phyloP scores from a whole-genome alignment of 2,888 invertebrate species.

The Pecten maximus region DNA sequence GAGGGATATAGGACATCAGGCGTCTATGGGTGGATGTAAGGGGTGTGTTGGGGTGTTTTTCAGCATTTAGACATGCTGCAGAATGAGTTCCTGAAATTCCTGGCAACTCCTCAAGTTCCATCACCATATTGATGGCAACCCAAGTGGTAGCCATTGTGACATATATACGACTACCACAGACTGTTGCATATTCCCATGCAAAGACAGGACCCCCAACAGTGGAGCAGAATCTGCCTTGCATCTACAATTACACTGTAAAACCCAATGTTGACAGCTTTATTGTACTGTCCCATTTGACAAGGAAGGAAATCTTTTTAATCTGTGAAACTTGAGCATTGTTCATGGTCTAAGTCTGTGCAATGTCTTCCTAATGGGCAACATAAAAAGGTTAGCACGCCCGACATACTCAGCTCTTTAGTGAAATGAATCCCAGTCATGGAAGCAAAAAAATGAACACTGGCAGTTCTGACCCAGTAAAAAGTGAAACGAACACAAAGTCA shows the following conservation, averaged over 20 bases:
- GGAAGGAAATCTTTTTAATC: constrained; percentile 18
- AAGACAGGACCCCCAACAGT: constrained; percentile 11
- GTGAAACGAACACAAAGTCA: neutral
- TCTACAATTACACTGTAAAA: constrained; percentile 9
- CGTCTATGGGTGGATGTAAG: neutral
- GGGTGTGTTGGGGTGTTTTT: neutral
- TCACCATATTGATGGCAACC: neutral
- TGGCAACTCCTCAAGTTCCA: neutral
- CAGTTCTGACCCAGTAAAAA: neutral
- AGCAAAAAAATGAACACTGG: neutral
- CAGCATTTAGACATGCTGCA: neutral
- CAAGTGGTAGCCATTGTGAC: neutral
- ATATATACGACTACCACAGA: neutral
- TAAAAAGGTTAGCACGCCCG: constrained; percentile 15
- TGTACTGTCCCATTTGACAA: constrained; percentile 4
- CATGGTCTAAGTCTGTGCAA: neutral
- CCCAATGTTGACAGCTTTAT: constrained; percentile 1
- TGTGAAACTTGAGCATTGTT: constrained; percentile 27
- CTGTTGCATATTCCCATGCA: constrained; percentile 29
- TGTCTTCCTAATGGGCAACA: neutral
- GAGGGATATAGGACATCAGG: neutral
- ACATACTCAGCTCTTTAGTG: neutral
- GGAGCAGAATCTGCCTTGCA: neutral
- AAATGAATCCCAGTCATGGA: neutral
- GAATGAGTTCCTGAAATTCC: neutral